Evolutionary conservation across 2,888 invertebrate species (phyloP).

Genomic region (Perdita meconis): DNA sequence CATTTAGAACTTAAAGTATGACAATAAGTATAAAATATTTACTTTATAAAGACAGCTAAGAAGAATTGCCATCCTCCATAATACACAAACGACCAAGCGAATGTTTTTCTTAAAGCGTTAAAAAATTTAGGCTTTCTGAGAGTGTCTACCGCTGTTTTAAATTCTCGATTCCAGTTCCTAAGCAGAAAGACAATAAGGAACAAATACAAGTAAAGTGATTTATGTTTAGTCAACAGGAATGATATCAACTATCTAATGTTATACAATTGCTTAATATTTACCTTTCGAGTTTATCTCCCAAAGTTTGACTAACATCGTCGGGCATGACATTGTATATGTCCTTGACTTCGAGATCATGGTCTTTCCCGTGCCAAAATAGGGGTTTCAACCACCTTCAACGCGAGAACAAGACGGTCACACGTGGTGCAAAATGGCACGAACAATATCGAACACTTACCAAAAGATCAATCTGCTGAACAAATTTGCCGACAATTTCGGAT

Average conservation of each 20-base stretch:
- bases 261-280: conserved; percentile 71
- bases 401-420: conserved; percentile 1
- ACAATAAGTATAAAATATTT: conserved; percentile 3
- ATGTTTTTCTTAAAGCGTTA: conserved; percentile 87
- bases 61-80: conserved; percentile 87
- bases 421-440: neutral
- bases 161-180: conserved; percentile 87
- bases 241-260: conserved; percentile 3
- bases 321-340: conserved; percentile 88
- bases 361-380: conserved; percentile 88
- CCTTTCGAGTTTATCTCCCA: conserved; percentile 88
- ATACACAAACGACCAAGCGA: conserved; percentile 86
- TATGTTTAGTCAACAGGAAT: neutral
- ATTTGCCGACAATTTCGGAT: conserved; percentile 87
- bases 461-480: conserved; percentile 87
- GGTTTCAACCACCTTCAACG: conserved; percentile 88
- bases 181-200: neutral
- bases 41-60: conserved; percentile 87
- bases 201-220: neutral
- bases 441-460: conserved; percentile 85
- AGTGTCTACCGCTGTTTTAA: conserved; percentile 84
- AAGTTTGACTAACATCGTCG: conserved; percentile 87
- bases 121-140: conserved; percentile 87
- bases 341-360: conserved; percentile 87
- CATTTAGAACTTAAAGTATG: neutral